Percentiles rank a stretch among this genome's conserved stretches.
Evolutionary conservation across 2,113 vertebrate species (phyloP).

Genomic region (Podocnemis expansa): DNA sequence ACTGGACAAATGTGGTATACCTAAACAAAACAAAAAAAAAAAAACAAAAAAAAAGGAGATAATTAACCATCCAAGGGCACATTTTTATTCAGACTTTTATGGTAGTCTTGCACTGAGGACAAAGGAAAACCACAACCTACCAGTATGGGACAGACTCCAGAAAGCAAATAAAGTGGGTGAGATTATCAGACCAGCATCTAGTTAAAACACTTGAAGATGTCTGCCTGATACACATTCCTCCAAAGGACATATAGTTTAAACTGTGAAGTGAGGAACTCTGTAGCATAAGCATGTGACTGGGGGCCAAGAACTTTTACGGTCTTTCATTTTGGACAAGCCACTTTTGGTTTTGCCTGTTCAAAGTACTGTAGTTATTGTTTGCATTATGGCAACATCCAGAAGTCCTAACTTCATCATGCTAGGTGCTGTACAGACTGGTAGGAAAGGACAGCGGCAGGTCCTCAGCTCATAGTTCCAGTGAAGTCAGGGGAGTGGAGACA

Average conservation of each 20-base stretch:
- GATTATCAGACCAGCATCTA: not conserved
- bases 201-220: not conserved
- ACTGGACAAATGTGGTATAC: not conserved
- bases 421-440: not conserved
- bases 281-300: not conserved
- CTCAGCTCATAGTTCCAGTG: accelerated
- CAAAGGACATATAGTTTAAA: not conserved
- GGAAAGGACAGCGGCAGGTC: not conserved
- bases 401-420: not conserved
- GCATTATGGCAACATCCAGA: accelerated
- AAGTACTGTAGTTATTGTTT: accelerated
- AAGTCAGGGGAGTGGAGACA: not conserved
- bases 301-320: not conserved
- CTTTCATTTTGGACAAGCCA: not conserved
- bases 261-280: not conserved
- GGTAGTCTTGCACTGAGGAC: not conserved
- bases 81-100: not conserved
- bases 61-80: not conserved
- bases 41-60: no score
- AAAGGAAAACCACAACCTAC: not conserved
- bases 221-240: not conserved
- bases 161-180: not conserved
- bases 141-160: not conserved
- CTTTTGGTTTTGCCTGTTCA: accelerated
- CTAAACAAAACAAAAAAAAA: no score